phyloP scores from a whole-genome alignment of 2,888 invertebrate genomes.

The Encarsia formosa region DNA sequence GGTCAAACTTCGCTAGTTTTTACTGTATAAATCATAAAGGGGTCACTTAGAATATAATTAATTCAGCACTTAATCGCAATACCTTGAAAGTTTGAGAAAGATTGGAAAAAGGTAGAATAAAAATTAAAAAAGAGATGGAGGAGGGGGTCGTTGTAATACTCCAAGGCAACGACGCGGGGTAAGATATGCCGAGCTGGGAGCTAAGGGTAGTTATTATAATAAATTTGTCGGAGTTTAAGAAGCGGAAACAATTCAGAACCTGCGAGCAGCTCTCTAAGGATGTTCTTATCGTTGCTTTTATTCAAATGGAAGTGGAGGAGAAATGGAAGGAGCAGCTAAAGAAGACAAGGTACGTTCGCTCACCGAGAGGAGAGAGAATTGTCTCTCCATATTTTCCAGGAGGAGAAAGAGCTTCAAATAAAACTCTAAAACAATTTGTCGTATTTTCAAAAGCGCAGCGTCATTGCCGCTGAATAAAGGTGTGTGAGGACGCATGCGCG shows the following conservation, averaged over 20 bases:
- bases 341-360: conserved; percentile 36
- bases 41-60: no score
- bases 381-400: conserved; percentile 3
- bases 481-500: not conserved
- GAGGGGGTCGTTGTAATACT: no score
- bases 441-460: conserved; percentile 1
- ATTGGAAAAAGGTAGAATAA: no score
- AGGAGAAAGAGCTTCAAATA: not conserved
- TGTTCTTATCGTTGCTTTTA: conserved; percentile 51
- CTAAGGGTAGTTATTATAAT: conserved; percentile 51
- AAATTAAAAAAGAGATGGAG: not conserved
- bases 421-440: conserved; percentile 24
- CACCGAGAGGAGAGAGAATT: not conserved
- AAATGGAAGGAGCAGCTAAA: conserved; percentile 1
- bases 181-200: no score
- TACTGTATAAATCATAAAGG: no score
- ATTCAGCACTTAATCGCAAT: no score
- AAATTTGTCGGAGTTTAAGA: conserved; percentile 51
- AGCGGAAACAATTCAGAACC: conserved; percentile 50
- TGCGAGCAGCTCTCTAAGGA: conserved; percentile 48
- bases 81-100: no score
- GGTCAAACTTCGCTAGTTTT: no score
- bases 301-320: conserved; percentile 47
- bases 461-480: not conserved
- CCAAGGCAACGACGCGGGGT: no score